These are phyloP conservation scores for Diabrotica undecimpunctata DNA, from an alignment of 1,140 invertebrate species.

Conservation along the genomic window DNA sequence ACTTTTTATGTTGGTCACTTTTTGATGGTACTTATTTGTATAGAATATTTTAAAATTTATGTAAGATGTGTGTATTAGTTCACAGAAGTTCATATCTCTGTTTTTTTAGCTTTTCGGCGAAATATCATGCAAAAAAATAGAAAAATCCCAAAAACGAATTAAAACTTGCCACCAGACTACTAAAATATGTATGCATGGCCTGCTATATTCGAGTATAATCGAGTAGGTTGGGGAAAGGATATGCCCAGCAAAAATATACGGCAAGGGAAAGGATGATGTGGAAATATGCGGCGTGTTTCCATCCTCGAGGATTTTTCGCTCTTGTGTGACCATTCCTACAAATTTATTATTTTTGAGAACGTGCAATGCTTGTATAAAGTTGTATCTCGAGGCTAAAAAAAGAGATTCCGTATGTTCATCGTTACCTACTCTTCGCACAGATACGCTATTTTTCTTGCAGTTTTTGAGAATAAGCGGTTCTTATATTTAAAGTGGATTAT, in stretches of 20 bases:
- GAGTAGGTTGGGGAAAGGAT: constrained; percentile 11
- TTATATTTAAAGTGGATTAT: too few species aligned
- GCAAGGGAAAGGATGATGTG: constrained; percentile 9
- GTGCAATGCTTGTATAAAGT: not conserved
- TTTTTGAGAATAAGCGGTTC: too few species aligned
- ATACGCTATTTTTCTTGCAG: not conserved
- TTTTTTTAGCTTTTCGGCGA: too few species aligned
- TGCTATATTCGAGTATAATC: constrained; percentile 19
- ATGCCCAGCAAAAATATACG: constrained; percentile 15
- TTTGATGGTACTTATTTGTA: too few species aligned
- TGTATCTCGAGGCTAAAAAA: not conserved
- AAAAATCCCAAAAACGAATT: not conserved
- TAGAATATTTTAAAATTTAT: too few species aligned
- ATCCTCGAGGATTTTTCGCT: constrained; percentile 5
- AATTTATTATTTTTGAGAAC: constrained; percentile 3
- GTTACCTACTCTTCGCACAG: not conserved
- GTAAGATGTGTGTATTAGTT: too few species aligned
- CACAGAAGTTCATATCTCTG: too few species aligned
- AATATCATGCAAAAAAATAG: too few species aligned
- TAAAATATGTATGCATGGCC: constrained; percentile 6
- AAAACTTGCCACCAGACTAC: not conserved
- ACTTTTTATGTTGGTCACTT: too few species aligned
- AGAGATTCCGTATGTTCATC: not conserved
- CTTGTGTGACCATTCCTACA: constrained; percentile 6
- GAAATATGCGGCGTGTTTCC: constrained; percentile 12